These are phyloP conservation scores for Petroica traversi DNA, from an alignment of 2,113 vertebrate species.

Conservation along the genomic window DNA sequence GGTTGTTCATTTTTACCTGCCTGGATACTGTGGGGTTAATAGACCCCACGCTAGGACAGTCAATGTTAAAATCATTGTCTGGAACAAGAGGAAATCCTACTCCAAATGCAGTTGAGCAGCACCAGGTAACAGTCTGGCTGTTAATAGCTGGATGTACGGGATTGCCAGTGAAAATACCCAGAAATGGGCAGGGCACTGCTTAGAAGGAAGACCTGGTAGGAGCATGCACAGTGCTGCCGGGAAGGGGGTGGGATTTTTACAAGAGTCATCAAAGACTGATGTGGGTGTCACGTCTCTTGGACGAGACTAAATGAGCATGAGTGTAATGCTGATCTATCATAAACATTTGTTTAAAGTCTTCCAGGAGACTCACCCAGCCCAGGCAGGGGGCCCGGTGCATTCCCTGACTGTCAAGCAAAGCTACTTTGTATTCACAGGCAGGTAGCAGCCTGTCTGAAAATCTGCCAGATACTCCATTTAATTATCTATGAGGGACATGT, in stretches of 20 bases:
- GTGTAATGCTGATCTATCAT: not conserved
- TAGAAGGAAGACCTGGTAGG: not conserved
- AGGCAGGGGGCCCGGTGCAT: not conserved
- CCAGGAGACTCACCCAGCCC: not conserved
- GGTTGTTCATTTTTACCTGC: not conserved
- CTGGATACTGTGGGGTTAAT: not conserved
- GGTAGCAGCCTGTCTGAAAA: slow-evolving; percentile 20
- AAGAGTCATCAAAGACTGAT: not conserved
- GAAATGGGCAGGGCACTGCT: not conserved
- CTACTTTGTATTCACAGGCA: slow-evolving; percentile 17
- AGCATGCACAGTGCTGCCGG: not conserved
- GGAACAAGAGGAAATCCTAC: not conserved
- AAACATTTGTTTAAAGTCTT: slow-evolving; percentile 8
- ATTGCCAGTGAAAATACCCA: not conserved
- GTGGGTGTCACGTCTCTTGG: not conserved
- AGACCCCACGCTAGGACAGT: not conserved
- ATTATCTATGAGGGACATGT: not conserved
- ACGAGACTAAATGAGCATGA: not conserved
- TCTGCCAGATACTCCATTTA: slow-evolving; percentile 12
- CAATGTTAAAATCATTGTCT: not conserved
- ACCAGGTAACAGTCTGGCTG: not conserved
- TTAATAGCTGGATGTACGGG: not conserved
- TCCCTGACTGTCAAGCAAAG: not conserved
- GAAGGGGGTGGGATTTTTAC: not conserved
- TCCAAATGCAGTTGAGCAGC: not conserved